These are phyloP conservation scores for Heliconius ismenius DNA, from an alignment of 2,888 invertebrate genomes.

Conservation along the genomic window DNA sequence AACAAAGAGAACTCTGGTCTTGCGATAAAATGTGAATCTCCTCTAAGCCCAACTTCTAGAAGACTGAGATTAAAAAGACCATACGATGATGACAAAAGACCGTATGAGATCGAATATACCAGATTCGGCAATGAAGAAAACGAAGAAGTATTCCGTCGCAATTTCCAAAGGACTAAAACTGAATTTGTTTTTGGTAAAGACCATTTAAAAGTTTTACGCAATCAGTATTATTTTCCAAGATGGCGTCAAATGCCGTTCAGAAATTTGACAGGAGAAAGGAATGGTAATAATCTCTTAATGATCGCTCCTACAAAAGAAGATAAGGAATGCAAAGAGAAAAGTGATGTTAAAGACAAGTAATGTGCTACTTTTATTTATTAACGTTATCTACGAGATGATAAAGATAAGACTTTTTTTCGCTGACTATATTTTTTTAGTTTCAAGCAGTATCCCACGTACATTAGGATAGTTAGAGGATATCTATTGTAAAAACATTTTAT, in stretches of 20 bases:
- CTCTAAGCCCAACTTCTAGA: slow-evolving; percentile 65
- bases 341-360: slow-evolving; percentile 46
- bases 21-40: slow-evolving; percentile 81
- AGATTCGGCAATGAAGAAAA: slow-evolving; percentile 72
- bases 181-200: slow-evolving; percentile 69
- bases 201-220: slow-evolving; percentile 64
- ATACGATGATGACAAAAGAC: slow-evolving; percentile 63
- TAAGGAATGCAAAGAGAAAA: slow-evolving; percentile 50
- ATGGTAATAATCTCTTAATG: slow-evolving; percentile 86
- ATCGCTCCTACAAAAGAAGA: slow-evolving; percentile 81
- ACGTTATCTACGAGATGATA: not conserved
- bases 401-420: not conserved
- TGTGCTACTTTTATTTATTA: not conserved
- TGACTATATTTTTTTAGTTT: too few relatives aligned
- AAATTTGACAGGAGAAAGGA: slow-evolving; percentile 77
- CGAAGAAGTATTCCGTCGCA: slow-evolving; percentile 58
- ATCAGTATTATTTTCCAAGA: slow-evolving; percentile 69
- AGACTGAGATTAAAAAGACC: slow-evolving; percentile 66
- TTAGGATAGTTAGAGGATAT: too few relatives aligned
- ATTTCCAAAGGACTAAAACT: slow-evolving; percentile 55
- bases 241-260: slow-evolving; percentile 76
- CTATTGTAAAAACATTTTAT: too few relatives aligned
- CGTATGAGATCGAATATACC: slow-evolving; percentile 57
- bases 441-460: too few relatives aligned
- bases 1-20: slow-evolving; percentile 75